Evolutionary conservation across 2,888 invertebrate genomes (phyloP), one percentile per base, ranked within the genome.

Genomic region (Heteromurus nitidus): DNA sequence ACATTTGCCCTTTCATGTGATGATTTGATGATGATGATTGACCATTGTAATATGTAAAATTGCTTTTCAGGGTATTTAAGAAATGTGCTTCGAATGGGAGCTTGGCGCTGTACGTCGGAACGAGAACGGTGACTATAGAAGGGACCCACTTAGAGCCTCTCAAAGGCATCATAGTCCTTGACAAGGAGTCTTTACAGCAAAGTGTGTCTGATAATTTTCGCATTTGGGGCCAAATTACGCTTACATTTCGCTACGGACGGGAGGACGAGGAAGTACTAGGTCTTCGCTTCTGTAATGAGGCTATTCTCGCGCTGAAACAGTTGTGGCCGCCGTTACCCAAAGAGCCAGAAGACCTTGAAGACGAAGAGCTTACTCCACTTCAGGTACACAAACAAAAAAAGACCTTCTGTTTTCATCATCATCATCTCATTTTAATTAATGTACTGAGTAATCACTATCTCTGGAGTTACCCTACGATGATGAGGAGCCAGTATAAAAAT

Each of bases 221-320:
- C 64, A 85, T 87, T 50, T 87, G 87, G 87, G 86, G 86, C 84
- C 87, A 87, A 85, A 86, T 86, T 67, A 94, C 97, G 2, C 91
- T 98, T 82, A 98, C 98, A 18, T 98, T 99, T 90, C 94, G 98
- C 87, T 99, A 99, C 89, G 98, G 98, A 0, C 92, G 98, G 62
- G 98, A 99, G 90, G 98, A 99, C 89, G 95, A 99, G 89, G 98
- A 99, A 90, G 98, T 99, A 26, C 95, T 99, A 93, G 99, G 99
- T 0, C 92, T 99, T 86, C 96, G 97, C 88, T 99, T 99, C 91
- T 96, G 98, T 91, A 99, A 98, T 89, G 98, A 99, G 90, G 95
- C 98, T 72, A 94, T 97, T 88, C 94, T 98, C 93, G 95, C 96
- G 88, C 91, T 97, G 76, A 94, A 95, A 70, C 96, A 96, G 89